phyloP scores from a whole-genome alignment of 2,888 invertebrate species.

The Agonopterix subpropinquella region DNA sequence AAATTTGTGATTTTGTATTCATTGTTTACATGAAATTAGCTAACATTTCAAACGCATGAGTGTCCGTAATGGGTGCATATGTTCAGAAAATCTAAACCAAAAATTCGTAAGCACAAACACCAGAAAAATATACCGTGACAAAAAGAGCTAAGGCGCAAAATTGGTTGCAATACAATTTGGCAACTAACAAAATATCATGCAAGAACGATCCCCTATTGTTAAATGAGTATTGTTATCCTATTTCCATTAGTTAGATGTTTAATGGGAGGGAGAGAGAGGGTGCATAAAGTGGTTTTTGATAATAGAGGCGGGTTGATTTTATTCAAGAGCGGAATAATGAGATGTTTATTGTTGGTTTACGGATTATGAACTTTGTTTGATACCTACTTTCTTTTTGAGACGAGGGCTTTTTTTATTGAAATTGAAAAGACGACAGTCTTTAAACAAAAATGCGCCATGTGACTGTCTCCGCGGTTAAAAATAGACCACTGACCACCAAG shows the following conservation, averaged over 20 bases:
- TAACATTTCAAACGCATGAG: conserved; percentile 19
- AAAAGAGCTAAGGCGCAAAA: background rate
- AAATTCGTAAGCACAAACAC: conserved; percentile 12
- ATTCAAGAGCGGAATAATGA: conserved; percentile 4
- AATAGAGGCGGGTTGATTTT: conserved; percentile 5
- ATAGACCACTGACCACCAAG: no score
- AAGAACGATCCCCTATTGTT: conserved; percentile 1
- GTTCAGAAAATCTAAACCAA: conserved; percentile 17
- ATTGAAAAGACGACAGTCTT: no score
- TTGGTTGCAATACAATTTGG: background rate
- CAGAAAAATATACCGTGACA: background rate
- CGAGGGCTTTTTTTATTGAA: no score
- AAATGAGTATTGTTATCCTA: background rate
- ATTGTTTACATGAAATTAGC: conserved; percentile 19
- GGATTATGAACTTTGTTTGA: background rate
- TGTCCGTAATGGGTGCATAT: conserved; percentile 28
- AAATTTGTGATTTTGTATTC: no score
- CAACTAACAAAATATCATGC: background rate
- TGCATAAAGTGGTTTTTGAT: conserved; percentile 6
- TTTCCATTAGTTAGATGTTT: background rate
- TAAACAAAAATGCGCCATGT: no score
- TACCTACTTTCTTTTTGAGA: no score
- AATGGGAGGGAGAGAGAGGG: background rate
- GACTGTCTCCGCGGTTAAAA: no score
- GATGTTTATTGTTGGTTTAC: conserved; percentile 6